Percentiles rank a stretch among this genome's conserved stretches.
phyloP scores from a whole-genome alignment of 2,113 vertebrate species.

The Pluvianellus socialis region DNA sequence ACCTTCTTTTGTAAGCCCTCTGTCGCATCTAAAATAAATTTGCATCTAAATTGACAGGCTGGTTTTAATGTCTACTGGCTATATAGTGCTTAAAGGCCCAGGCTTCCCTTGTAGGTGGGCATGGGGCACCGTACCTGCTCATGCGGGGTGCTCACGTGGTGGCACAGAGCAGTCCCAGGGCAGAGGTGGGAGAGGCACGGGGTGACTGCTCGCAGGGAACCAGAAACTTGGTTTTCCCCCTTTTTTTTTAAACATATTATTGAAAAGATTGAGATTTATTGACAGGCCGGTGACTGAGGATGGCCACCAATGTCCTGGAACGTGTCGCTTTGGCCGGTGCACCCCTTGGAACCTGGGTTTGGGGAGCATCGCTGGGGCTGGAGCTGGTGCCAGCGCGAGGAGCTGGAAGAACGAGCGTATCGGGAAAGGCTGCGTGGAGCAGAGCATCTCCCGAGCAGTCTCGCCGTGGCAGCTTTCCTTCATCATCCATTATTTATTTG shows the following conservation, averaged over 20 bases:
- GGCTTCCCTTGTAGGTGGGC: neutral
- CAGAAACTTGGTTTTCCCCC: neutral
- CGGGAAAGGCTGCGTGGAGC: neutral
- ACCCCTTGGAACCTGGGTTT: neutral
- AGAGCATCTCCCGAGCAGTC: conserved; percentile 23
- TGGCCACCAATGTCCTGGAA: neutral
- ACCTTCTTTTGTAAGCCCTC: conserved; percentile 52
- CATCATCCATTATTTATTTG: conserved; percentile 67
- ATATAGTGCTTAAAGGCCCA: neutral
- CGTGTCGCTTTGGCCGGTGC: rapidly evolving
- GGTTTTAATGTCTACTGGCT: conserved; percentile 30
- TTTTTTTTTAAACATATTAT: neutral
- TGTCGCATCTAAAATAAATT: conserved; percentile 52
- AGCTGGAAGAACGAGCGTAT: neutral
- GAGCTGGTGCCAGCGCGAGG: neutral
- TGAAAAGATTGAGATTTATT: neutral
- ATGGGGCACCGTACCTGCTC: rapidly evolving
- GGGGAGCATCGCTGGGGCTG: neutral
- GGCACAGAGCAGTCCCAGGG: neutral
- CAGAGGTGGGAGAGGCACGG: neutral
- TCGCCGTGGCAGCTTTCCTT: conserved; percentile 57
- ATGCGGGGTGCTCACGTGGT: rapidly evolving
- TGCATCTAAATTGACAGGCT: conserved; percentile 52
- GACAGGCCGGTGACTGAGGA: neutral
- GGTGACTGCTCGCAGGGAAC: neutral